These are phyloP conservation scores for Crotalus horridus DNA, from an alignment of 2,113 vertebrate species.

Conservation along the genomic window DNA sequence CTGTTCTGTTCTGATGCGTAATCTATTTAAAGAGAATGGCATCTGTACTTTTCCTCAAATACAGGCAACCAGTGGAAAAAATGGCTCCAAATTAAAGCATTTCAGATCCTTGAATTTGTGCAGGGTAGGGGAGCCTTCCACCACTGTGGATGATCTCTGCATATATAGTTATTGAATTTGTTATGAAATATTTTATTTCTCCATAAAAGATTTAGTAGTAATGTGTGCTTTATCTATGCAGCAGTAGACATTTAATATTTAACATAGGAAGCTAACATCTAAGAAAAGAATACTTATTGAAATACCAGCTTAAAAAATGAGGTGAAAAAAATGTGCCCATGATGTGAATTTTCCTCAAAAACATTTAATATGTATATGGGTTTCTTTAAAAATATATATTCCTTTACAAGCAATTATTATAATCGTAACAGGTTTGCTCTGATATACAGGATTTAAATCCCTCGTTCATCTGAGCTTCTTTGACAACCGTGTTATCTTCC, in stretches of 20 bases:
- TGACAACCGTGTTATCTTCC: background rate
- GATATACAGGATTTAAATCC: background rate
- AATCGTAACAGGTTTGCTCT: background rate
- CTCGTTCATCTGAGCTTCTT: background rate
- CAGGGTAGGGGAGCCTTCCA: background rate
- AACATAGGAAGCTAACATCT: slow-evolving; percentile 5
- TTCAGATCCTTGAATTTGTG: background rate
- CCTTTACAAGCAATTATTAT: background rate
- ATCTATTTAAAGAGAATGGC: background rate
- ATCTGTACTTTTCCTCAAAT: background rate
- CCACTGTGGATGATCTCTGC: background rate
- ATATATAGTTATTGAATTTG: slow-evolving; percentile 4
- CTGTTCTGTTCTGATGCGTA: background rate
- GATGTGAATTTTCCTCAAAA: background rate
- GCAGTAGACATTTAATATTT: slow-evolving; percentile 12
- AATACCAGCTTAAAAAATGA: background rate
- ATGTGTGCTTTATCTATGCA: slow-evolving; percentile 1
- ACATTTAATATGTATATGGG: background rate
- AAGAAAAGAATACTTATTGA: background rate
- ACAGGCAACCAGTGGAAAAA: background rate
- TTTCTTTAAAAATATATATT: background rate
- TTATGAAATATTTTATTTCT: background rate
- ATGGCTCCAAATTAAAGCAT: background rate
- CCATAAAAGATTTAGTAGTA: background rate
- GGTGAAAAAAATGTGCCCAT: background rate